Percentiles rank a stretch among this genome's conserved stretches.
Evolutionary conservation across 1,140 invertebrate genomes (phyloP).

Genomic region (Holotrichia oblita): DNA sequence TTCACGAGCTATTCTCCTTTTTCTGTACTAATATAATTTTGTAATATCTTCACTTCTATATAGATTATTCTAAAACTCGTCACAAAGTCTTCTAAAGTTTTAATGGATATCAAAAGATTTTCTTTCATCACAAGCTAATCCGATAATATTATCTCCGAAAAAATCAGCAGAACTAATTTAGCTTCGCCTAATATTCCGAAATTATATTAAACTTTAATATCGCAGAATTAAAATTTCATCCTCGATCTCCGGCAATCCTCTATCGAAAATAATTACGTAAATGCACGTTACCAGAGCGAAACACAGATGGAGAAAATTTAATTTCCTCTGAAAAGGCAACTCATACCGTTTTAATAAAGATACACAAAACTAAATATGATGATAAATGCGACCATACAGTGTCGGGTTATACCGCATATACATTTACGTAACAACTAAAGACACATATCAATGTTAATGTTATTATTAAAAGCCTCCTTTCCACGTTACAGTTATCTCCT

Average conservation of each 20-base stretch:
- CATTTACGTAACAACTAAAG: not conserved
- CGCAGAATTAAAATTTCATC: not conserved
- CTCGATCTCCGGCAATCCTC: slow-evolving; percentile 4
- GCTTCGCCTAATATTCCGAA: not conserved
- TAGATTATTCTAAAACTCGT: too few species aligned
- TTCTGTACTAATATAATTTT: too few species aligned
- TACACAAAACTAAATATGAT: slow-evolving; percentile 23
- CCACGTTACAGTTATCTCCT: slow-evolving; percentile 10
- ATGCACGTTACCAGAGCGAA: not conserved
- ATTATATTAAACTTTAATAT: slow-evolving; percentile 10
- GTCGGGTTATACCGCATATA: not conserved
- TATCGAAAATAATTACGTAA: slow-evolving; percentile 5
- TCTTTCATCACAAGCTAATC: not conserved
- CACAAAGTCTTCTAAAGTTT: not conserved
- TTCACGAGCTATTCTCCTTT: too few species aligned
- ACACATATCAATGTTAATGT: slow-evolving; percentile 27
- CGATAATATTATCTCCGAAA: not conserved
- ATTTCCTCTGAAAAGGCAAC: slow-evolving; percentile 14
- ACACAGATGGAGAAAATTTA: slow-evolving; percentile 18
- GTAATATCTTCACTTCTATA: too few species aligned
- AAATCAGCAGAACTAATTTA: not conserved
- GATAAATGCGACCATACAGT: slow-evolving; percentile 8
- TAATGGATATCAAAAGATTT: not conserved
- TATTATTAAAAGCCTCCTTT: not conserved
- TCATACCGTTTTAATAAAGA: slow-evolving; percentile 18